Conservation (phyloP, 2,797 vertebrate genomes). For the Arctocebus calabarensis region DNA sequence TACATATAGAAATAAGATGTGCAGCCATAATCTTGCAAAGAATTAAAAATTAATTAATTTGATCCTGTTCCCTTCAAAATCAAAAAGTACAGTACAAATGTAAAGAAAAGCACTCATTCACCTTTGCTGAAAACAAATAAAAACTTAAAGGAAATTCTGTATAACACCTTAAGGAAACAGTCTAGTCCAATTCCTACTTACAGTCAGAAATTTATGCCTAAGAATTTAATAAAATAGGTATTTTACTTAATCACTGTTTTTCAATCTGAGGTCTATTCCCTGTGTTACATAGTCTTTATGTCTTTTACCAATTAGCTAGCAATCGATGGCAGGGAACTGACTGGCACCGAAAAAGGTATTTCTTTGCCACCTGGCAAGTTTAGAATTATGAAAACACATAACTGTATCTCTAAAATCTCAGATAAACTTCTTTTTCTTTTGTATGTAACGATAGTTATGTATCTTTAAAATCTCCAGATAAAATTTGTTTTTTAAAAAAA, state of each 20-base stretch:
- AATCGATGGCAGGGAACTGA: neutral
- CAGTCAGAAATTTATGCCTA: neutral
- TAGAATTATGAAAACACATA: neutral
- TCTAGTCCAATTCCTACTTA: neutral
- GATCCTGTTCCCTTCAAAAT: constrained; percentile 34
- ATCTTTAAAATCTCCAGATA: too few relatives aligned
- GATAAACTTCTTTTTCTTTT: neutral
- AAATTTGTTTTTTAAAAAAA: too few relatives aligned
- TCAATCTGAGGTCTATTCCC: neutral
- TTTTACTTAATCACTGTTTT: constrained; percentile 31
- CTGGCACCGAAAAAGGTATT: neutral
- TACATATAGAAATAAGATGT: constrained; percentile 1
- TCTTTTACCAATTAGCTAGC: constrained; percentile 16
- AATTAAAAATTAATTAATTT: constrained; percentile 49
- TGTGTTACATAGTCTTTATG: neutral
- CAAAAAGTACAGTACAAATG: constrained; percentile 34
- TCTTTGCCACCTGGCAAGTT: neutral
- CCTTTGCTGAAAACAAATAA: constrained; percentile 46
- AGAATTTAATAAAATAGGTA: neutral
- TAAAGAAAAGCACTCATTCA: constrained; percentile 25
- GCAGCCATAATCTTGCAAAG: constrained; percentile 22
- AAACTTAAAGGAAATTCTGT: constrained; percentile 33
- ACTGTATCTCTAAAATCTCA: neutral
- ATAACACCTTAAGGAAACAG: constrained; percentile 44
- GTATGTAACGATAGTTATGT: too few relatives aligned